These are phyloP conservation scores for Prenolepis imparis DNA, from an alignment of 2,888 invertebrate species.

Conservation along the genomic window DNA sequence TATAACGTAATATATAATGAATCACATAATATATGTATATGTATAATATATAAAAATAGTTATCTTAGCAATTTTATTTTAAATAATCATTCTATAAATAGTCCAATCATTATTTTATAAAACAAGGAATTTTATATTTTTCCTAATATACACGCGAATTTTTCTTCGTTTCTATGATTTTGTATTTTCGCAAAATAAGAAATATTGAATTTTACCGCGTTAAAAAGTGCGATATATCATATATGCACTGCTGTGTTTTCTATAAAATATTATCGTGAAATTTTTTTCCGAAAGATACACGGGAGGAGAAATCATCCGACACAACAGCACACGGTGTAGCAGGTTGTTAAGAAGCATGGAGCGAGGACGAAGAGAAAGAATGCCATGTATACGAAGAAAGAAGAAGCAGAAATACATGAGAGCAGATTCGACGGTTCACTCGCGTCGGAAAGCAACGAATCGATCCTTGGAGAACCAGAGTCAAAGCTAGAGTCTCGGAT, in stretches of 20 bases:
- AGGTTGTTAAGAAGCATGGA: conserved; percentile 47
- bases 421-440: conserved; percentile 66
- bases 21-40: not conserved
- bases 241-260: not conserved
- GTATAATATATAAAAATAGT: not conserved
- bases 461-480: conserved; percentile 73
- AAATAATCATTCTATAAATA: not conserved
- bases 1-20: not conserved
- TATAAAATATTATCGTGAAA: not conserved
- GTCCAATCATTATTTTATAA: not conserved
- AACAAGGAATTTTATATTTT: not conserved
- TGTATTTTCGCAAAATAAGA: not conserved
- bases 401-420: conserved; percentile 54
- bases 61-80: not conserved
- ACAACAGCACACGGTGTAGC: conserved; percentile 25
- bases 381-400: conserved; percentile 54
- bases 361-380: conserved; percentile 49
- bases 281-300: conserved; percentile 10
- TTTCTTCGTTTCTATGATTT: not conserved
- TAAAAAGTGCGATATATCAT: not conserved
- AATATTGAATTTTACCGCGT: not conserved
- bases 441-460: conserved; percentile 72
- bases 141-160: not conserved
- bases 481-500: conserved; percentile 64
- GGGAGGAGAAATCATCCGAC: conserved; percentile 25